Percentiles rank a stretch among this genome's conserved stretches.
These are phyloP conservation scores for Cassiopea andromeda DNA, from an alignment of 30 jellyfish, hydroid and myxozoan genomes.

Conservation along the genomic window DNA sequence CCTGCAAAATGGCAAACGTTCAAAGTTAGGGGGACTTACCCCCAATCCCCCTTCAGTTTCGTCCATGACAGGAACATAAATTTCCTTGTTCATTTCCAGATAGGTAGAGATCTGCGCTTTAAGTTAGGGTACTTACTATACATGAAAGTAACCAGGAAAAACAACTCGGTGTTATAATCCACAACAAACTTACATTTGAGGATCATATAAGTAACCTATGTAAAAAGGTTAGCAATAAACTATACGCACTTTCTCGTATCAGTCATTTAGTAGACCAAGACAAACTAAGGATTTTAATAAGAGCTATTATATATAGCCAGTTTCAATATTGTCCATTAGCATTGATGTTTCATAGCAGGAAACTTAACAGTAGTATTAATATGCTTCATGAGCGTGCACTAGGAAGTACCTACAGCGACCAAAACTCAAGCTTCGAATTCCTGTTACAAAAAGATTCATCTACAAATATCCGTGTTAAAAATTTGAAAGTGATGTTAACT, in stretches of 20 bases:
- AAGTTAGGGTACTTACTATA: no score
- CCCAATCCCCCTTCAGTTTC: no score
- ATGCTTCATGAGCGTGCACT: neutral
- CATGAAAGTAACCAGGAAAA: slow-evolving; percentile 18
- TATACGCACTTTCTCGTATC: slow-evolving; percentile 66
- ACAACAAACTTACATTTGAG: slow-evolving; percentile 22
- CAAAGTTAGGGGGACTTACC: no score
- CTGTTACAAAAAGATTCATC: slow-evolving; percentile 4
- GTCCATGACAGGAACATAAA: no score
- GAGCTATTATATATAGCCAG: slow-evolving; percentile 16
- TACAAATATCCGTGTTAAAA: neutral
- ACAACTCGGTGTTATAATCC: slow-evolving; percentile 35
- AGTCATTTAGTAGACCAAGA: slow-evolving; percentile 27
- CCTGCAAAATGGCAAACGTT: no score
- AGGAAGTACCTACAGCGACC: neutral
- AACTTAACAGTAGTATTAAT: neutral
- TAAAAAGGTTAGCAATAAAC: slow-evolving; percentile 66
- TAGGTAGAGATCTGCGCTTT: no score
- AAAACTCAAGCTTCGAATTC: neutral
- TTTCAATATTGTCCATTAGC: slow-evolving; percentile 20
- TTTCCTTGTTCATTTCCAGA: no score
- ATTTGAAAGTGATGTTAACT: neutral
- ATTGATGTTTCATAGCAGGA: slow-evolving; percentile 22
- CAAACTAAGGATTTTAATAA: slow-evolving; percentile 23
- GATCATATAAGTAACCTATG: slow-evolving; percentile 36